Conservation (phyloP, 1,140 invertebrate species). For the Heliconius nattereri region DNA sequence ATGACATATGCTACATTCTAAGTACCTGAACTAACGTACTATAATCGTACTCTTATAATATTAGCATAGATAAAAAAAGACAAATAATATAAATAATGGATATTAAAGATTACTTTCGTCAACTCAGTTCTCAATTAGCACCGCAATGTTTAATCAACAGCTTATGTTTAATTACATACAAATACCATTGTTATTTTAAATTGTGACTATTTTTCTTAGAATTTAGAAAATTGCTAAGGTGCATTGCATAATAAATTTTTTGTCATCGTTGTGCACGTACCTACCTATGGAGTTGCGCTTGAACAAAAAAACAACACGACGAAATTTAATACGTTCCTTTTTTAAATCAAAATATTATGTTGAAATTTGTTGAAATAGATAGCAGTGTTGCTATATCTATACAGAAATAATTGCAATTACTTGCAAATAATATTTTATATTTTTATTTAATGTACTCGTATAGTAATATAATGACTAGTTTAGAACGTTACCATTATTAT, state of each 20-base stretch:
- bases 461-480: too few species aligned
- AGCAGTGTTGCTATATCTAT: background rate
- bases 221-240: background rate
- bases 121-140: too few species aligned
- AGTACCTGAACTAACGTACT: too few species aligned
- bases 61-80: too few species aligned
- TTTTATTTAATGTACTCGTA: too few species aligned
- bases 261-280: background rate
- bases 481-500: too few species aligned
- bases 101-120: too few species aligned
- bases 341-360: conserved; percentile 13
- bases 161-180: conserved; percentile 24
- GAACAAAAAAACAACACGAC: background rate
- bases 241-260: background rate
- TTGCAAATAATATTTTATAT: background rate
- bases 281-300: background rate
- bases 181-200: conserved; percentile 25
- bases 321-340: background rate
- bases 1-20: too few species aligned
- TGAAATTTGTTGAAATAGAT: background rate
- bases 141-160: background rate
- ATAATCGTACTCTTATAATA: too few species aligned
- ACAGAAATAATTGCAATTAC: background rate
- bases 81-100: too few species aligned
- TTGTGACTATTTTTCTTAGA: conserved; percentile 4